phyloP scores from a whole-genome alignment of 2,113 vertebrate species.

The Ia io region DNA sequence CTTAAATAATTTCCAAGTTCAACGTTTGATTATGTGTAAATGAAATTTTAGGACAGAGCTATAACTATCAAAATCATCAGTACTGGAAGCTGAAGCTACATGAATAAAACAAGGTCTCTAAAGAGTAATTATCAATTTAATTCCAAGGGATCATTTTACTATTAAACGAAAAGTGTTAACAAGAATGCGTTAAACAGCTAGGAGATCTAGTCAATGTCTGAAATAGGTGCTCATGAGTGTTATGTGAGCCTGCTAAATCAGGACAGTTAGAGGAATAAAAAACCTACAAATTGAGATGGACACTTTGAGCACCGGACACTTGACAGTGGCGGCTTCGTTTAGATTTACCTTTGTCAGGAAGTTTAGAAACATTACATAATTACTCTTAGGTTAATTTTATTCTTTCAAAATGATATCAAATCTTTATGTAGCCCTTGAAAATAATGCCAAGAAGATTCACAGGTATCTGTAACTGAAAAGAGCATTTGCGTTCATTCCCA shows the following conservation, averaged over 20 bases:
- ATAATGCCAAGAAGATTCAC: background rate
- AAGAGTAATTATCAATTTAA: background rate
- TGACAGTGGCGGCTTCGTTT: background rate
- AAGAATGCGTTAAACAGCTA: background rate
- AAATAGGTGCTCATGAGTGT: background rate
- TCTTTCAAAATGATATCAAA: conserved; percentile 7
- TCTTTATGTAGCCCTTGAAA: background rate
- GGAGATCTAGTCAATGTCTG: background rate
- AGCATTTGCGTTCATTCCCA: background rate
- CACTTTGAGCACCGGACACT: background rate
- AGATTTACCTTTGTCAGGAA: background rate
- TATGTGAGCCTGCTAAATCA: background rate
- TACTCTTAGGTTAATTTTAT: background rate
- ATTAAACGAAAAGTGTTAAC: background rate
- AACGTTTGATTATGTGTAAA: background rate
- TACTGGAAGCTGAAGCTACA: background rate
- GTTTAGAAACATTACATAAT: background rate
- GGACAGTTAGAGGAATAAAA: background rate
- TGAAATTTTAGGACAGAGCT: background rate
- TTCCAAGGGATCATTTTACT: background rate
- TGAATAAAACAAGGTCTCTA: background rate
- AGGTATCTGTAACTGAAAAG: background rate
- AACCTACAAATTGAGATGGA: background rate
- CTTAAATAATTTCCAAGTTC: background rate
- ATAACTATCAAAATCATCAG: background rate